Conservation (phyloP, 2,888 invertebrate genomes). For the Dromius quadrimaculatus region DNA sequence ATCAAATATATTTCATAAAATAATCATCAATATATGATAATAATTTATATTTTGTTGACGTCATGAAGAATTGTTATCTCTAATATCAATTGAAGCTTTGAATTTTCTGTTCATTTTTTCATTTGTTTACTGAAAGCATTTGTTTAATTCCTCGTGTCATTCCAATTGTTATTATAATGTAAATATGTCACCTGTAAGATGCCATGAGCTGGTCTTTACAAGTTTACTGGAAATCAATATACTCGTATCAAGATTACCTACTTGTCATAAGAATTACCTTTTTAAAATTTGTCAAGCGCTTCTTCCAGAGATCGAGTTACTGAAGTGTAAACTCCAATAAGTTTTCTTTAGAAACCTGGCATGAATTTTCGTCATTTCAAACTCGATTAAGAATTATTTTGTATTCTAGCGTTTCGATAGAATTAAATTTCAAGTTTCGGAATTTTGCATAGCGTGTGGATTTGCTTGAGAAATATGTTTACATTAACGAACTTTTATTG, state of each 20-base stretch:
- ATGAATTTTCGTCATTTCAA: not conserved
- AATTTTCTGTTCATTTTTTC: not conserved
- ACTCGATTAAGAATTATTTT: constrained; percentile 12
- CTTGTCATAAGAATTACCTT: constrained; percentile 23
- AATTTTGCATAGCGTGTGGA: too few relatives aligned
- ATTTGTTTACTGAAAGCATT: constrained; percentile 1
- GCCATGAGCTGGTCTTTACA: constrained; percentile 13
- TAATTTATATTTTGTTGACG: constrained; percentile 30
- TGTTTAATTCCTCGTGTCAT: constrained; percentile 4
- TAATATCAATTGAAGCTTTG: not conserved
- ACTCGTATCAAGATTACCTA: constrained; percentile 8
- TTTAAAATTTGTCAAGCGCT: constrained; percentile 17
- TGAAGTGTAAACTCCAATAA: constrained; percentile 22
- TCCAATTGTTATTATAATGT: constrained; percentile 8
- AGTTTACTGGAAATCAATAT: constrained; percentile 41
- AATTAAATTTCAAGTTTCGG: too few relatives aligned
- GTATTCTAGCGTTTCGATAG: too few relatives aligned
- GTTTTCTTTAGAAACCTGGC: not conserved
- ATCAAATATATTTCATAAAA: not conserved
- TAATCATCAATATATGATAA: constrained; percentile 20
- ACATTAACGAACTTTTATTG: too few relatives aligned
- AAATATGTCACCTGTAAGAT: constrained; percentile 19
- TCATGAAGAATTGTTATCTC: constrained; percentile 12
- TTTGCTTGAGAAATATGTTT: too few relatives aligned
- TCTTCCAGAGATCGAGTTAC: constrained; percentile 18